Evolutionary conservation across 2,113 vertebrate species (phyloP), one percentile per base, ranked within the genome.

Genomic region (Lophius piscatorius): DNA sequence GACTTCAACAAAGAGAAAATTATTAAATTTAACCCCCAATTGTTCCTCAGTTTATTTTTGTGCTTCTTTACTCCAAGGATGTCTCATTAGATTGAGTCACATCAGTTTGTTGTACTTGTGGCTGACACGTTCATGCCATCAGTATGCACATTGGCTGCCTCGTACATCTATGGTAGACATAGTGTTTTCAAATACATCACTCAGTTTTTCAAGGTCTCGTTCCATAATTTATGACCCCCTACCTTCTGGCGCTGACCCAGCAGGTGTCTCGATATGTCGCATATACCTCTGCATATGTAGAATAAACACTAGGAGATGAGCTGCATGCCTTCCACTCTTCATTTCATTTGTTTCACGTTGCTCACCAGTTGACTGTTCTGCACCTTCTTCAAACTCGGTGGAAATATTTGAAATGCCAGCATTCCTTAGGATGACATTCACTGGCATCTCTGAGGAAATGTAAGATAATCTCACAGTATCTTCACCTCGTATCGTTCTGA

Each of bases 221-320:
- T 81, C 59, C 65, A 81, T 82, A 70, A 90, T 85, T 69, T 58
- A 87, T 85, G 63, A 76, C 70, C 74, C 46, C 51, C 31, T 68
- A 56, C 70, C 60, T 45, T 51, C 23, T 42, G 64, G 63, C 55
- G 48, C 57, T 47, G 69, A 47, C 63, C 65, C 73, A 67, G 76
- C 70, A 60, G 74, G 70, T 62, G 71, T 62, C 68, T 78, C 65
- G 66, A 59, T 75, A 62, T 78, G 64, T 64, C 62, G 58, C 38
- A 54, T 62, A 48, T 57, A 39, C 16, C 29, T 39, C 3, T 11
- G 40, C 45, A 31, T 22, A 36, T 59, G 63, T 13, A n/a, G 48
- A 78, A 62, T 57, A 82, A 81, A 66, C 70, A 77, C 40, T 38
- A 34, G 54, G 42, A 62, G 81, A 75, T 58, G 54, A 74, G 52